Base-by-base conservation (phyloP, 2,888 invertebrate species). In the Ormyrus labotus region DNA sequence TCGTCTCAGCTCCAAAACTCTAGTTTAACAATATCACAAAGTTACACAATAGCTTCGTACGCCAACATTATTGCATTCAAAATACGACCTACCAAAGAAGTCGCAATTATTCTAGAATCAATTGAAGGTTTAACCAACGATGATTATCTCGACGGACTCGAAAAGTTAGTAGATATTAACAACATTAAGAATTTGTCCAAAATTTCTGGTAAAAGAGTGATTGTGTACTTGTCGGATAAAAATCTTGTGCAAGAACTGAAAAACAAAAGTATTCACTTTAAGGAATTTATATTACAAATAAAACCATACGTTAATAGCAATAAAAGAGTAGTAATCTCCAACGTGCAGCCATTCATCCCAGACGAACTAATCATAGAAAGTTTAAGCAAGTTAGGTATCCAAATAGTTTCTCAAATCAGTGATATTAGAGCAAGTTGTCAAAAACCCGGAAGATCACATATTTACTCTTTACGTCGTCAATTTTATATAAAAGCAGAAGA, bases 141-240 rank as follows among this genome's bases (percentile, higher is more conserved):
- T 19, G 67, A 67, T 10, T 67, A 67, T 34, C 67, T 67, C 5
- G 67, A 67, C 51, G 67, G 67, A 13, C 9, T 67, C n/a, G 67
- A 67, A 48, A 13, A 67, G 8, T 51, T 67, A 19, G 11, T 67
- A 2, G 51, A 67, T 1, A 8, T 19, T 67, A 51, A 13, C 67
- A 7, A 60, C 6, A 5, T 34, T 67, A 48, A 53, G 51, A 51
- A 50, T 19, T 51, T 67, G 5, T 67, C 51, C 3, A 67, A 67
- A 51, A 67, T 67, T 13, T 67, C 67, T 13, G 67, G 67, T 0
- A 45, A n/a, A 2, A 50, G 67, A 19, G 67, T 67, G 5, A 13
- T 7, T 34, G 34, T 67, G 3, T 67, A 51, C 4, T 51, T 67
- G 45, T 13, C 8, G 0, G 47, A 63, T 11, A 63, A 63, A 11